Evolutionary conservation across 1,140 invertebrate species (phyloP).

Genomic region (Ptiloglossa arizonensis): DNA sequence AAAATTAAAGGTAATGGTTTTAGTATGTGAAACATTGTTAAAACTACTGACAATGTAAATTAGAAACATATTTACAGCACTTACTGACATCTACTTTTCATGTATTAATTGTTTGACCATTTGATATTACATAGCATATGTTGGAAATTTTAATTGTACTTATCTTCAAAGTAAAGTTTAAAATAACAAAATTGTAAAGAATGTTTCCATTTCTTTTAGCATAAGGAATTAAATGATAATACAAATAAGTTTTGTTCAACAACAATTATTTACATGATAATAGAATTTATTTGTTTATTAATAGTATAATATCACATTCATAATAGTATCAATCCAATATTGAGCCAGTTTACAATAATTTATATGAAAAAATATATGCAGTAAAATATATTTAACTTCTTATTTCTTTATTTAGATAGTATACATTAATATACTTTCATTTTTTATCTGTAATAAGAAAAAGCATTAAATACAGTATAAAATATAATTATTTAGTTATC

Average conservation of each 20-base stretch:
- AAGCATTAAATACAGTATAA: background rate
- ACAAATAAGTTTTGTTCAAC: background rate
- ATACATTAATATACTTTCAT: background rate
- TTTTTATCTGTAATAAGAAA: background rate
- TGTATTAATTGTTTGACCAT: too few relatives aligned
- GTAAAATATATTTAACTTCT: background rate
- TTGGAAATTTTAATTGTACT: too few relatives aligned
- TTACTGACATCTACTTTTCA: too few relatives aligned
- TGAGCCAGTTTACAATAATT: background rate
- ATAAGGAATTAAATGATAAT: background rate
- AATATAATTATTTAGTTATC: slow-evolving; percentile 85
- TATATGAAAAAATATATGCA: background rate
- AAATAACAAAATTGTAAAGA: too few relatives aligned
- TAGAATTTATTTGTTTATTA: too few relatives aligned
- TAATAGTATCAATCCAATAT: background rate
- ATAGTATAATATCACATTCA: background rate
- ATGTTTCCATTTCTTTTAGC: background rate
- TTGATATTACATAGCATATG: too few relatives aligned
- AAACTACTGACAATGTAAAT: too few relatives aligned
- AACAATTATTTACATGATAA: background rate
- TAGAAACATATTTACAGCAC: too few relatives aligned
- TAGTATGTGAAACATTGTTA: too few relatives aligned
- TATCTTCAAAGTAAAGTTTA: too few relatives aligned
- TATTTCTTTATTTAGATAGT: background rate
- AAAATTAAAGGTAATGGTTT: too few relatives aligned